These are phyloP conservation scores for Turdus rufiventris DNA, from an alignment of 2,113 vertebrate species.

Conservation along the genomic window DNA sequence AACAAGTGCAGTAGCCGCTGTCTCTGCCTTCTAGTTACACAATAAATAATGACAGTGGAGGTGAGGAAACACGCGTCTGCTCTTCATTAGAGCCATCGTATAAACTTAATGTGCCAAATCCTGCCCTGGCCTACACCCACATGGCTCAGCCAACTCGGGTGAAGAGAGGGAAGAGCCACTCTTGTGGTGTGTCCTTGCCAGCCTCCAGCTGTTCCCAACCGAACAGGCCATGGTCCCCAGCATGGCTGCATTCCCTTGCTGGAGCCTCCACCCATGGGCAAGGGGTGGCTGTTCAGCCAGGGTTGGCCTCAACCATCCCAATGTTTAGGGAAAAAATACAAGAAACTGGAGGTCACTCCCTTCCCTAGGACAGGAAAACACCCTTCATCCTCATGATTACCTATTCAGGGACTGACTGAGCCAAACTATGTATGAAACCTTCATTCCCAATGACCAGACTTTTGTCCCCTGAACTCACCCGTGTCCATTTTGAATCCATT, in stretches of 20 bases:
- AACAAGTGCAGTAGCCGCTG: not conserved
- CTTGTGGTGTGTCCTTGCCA: not conserved
- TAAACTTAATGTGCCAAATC: constrained; percentile 4
- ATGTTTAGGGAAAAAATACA: not conserved
- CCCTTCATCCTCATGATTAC: not conserved
- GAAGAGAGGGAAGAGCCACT: not conserved
- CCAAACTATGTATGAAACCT: not conserved
- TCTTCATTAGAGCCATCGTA: not conserved
- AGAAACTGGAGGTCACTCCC: not conserved
- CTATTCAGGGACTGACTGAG: not conserved
- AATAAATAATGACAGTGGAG: not conserved
- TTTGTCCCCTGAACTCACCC: not conserved
- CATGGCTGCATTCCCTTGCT: rapidly evolving
- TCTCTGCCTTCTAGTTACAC: not conserved
- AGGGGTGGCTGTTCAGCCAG: not conserved
- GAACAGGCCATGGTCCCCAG: not conserved
- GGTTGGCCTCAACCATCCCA: not conserved
- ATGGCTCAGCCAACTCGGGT: not conserved
- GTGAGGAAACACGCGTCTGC: not conserved
- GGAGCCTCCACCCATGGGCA: rapidly evolving
- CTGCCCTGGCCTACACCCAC: not conserved
- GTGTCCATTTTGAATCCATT: not conserved
- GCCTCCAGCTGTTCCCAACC: not conserved
- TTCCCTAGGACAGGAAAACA: not conserved
- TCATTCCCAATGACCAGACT: not conserved